Evolutionary conservation across 2,113 vertebrate species (phyloP), one percentile per base, ranked within the genome.

Genomic region (Halichoeres trimaculatus): DNA sequence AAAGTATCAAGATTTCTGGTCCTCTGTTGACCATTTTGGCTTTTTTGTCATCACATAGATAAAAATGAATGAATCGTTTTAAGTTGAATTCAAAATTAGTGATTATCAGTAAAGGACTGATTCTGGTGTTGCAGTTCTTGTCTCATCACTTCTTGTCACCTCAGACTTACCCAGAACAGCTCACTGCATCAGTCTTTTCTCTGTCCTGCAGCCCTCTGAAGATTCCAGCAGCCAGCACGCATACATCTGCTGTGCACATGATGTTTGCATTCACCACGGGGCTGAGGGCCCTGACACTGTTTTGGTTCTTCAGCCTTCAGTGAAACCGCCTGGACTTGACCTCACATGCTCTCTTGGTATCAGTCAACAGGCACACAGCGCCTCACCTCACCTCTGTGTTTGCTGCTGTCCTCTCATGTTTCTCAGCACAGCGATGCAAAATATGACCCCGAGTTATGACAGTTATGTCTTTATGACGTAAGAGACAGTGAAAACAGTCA

Each of bases 301-400:
- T 82, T 82, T 34, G 22, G 61, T 75, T 58, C 36, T 10, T 36
- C 23, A 10, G 50, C 54, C 59, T 85, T 40, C 40, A 59, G 8
- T 59, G 30, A 48, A n/a, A 76, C 60, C 55, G 66, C 53, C 56
- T 34, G 22, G 50, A 50, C 17, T 51, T 89, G 81, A 83, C 79
- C 81, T 88, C 40, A 63, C 3, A 55, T 70, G 62, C 65, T 74
- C 70, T 67, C 11, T n/a, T 13, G 48, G 60, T 53, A 71, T 9
- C 56, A 58, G 43, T 69, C 38, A 57, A 58, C 75, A 62, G 51
- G n/a, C 24, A 66, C 53, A 64, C 55, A 40, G 40, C 10, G 6
- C 50, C 40, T 47, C 60, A 54, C 26, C 30, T 48, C 45, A 48
- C 45, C 45, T 38, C n/a, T 14, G 12, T 11, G 14, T 76, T n/a